Base-by-base conservation (phyloP, 2,888 invertebrate genomes). In the Thereva unica region DNA sequence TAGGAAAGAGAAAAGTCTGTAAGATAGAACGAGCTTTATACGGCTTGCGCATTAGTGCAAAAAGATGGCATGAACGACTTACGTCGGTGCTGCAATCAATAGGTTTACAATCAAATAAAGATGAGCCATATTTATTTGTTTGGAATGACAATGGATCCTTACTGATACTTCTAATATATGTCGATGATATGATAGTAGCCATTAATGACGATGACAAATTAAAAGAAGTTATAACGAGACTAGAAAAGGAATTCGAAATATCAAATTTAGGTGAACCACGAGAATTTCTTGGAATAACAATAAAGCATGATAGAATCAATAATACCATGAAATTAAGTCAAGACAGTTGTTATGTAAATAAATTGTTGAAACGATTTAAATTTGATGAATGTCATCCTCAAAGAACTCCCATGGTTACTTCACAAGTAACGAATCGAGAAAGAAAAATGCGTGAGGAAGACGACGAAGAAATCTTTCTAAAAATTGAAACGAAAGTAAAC, bases 111-210 rank as follows among this genome's bases (percentile, higher is more conserved):
- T 5, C 5, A 8, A 7, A 35, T 4, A 35, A 7, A 4, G 8
- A 6, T 34, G 53, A 53, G 8, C 53, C 53, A 4, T 53, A 2
- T 12, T 8, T 53, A 7, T 53, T 53, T 35, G 37, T 9, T 35
- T 23, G 23, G 23, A 23, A 2, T 23, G 23, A 12, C 9, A n/a
- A 3, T 34, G 35, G 37, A 23, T 35, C 6, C 5, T 23, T 23
- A 35, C 5, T 53, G 5, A 53, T 53, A 6, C 35, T 53, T 1
- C 5, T 53, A 2, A 5, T 53, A 5, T 53, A 53, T 35, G 53
- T 53, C 6, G 53, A 53, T 9, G 53, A 53, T 12, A 53, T 53
- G 35, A 7, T 53, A n/a, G n/a, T 53, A 53, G 35, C 35, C 4
- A 53, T 35, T 12, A 53, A 53, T 34, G 10, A 5, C n/a, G 9